Evolutionary conservation across 2,888 invertebrate genomes (phyloP).

Genomic region (Polyommatus iphigenia): DNA sequence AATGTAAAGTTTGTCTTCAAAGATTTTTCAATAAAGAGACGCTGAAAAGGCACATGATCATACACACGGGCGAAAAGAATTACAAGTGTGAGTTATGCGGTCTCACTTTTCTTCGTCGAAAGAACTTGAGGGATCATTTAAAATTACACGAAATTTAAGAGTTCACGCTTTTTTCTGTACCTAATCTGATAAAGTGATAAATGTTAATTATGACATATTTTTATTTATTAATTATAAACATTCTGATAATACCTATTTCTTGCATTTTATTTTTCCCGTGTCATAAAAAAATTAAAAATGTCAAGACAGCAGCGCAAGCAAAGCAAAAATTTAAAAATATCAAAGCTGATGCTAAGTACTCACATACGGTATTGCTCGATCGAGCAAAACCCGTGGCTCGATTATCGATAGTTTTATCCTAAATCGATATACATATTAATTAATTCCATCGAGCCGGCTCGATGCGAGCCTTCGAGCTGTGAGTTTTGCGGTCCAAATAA

Average conservation of each 20-base stretch:
- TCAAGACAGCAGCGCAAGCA: no score
- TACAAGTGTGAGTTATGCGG: slow-evolving; percentile 78
- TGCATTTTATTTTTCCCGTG: neutral
- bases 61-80: slow-evolving; percentile 78
- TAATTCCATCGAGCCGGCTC: no score
- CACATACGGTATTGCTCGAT: no score
- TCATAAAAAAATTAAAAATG: no score
- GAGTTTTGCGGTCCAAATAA: no score
- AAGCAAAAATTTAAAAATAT: no score
- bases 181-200: neutral
- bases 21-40: slow-evolving; percentile 79
- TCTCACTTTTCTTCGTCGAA: slow-evolving; percentile 70
- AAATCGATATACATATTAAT: no score
- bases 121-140: slow-evolving; percentile 71
- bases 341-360: no score
- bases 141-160: slow-evolving; percentile 62
- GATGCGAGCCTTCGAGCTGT: no score
- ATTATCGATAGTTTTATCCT: no score
- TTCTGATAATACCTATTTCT: neutral
- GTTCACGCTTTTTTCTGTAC: slow-evolving; percentile 15
- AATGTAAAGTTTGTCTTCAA: slow-evolving; percentile 76
- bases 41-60: slow-evolving; percentile 78
- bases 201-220: neutral
- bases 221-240: neutral
- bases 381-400: no score